These are phyloP conservation scores for Trichechus manatus DNA, from an alignment of 2,113 vertebrate genomes.

Conservation along the genomic window DNA sequence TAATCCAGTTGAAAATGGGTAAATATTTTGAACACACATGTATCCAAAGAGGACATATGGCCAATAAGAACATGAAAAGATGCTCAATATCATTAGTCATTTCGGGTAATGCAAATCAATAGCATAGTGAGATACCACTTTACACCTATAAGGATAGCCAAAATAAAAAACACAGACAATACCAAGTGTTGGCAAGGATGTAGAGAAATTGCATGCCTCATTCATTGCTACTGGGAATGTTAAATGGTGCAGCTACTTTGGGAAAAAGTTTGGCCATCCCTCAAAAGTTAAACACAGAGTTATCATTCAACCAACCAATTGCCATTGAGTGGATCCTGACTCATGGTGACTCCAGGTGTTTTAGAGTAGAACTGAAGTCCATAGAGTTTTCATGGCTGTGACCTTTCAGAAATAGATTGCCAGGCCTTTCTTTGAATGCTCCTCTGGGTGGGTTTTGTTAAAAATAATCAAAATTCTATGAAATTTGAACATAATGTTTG, in stretches of 20 bases:
- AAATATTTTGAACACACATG: neutral
- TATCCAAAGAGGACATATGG: no score
- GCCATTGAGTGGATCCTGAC: no score
- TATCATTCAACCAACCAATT: no score
- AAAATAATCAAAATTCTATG: no score
- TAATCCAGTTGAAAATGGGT: neutral
- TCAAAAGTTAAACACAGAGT: neutral
- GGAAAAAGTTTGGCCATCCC: neutral
- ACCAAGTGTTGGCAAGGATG: neutral
- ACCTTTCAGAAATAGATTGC: no score
- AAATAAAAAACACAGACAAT: neutral
- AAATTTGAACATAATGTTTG: no score
- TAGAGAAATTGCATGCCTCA: neutral
- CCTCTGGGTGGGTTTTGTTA: no score
- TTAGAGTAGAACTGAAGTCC: no score
- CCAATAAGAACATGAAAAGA: neutral
- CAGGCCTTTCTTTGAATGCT: no score
- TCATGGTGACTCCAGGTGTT: no score
- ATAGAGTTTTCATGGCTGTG: no score
- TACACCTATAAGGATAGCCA: neutral
- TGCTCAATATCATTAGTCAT: neutral
- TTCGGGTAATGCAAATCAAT: neutral
- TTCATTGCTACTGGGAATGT: neutral
- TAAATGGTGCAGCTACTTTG: neutral
- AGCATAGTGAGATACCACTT: neutral